These are phyloP conservation scores for Ctenodactylus gundi DNA, from an alignment of 2,113 vertebrate species.

Conservation along the genomic window DNA sequence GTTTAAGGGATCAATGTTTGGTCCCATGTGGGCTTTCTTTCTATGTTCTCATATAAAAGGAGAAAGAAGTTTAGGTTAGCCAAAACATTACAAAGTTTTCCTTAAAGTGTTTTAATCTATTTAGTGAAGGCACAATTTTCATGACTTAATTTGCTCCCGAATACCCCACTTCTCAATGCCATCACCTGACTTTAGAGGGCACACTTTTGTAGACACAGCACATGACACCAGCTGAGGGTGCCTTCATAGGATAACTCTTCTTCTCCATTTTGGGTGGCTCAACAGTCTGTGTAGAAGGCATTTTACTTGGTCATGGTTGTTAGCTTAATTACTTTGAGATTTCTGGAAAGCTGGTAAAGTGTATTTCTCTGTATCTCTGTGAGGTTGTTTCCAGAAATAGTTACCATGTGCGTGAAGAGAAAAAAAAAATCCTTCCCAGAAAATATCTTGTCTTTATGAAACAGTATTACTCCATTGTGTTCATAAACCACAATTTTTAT, in stretches of 20 bases:
- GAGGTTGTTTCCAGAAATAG: neutral
- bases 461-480: no score
- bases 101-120: neutral
- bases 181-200: neutral
- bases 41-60: neutral
- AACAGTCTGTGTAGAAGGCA: neutral
- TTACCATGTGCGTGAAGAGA: no score
- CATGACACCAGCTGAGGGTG: neutral
- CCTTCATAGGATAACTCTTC: neutral
- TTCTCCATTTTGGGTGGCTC: neutral
- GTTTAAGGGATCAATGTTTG: neutral
- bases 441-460: no score
- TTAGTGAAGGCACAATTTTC: no score
- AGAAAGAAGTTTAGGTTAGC: neutral
- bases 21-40: neutral
- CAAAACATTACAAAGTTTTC: accelerated
- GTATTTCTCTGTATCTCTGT: neutral
- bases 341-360: neutral
- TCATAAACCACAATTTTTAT: no score
- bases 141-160: no score
- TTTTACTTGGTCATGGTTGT: no score
- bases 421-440: no score
- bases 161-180: neutral
- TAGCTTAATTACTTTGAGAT: neutral
- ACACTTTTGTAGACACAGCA: neutral